Evolutionary conservation across 2,113 vertebrate species (phyloP), one percentile per base, ranked within the genome.

Genomic region (Pomatorhinus ruficollis): DNA sequence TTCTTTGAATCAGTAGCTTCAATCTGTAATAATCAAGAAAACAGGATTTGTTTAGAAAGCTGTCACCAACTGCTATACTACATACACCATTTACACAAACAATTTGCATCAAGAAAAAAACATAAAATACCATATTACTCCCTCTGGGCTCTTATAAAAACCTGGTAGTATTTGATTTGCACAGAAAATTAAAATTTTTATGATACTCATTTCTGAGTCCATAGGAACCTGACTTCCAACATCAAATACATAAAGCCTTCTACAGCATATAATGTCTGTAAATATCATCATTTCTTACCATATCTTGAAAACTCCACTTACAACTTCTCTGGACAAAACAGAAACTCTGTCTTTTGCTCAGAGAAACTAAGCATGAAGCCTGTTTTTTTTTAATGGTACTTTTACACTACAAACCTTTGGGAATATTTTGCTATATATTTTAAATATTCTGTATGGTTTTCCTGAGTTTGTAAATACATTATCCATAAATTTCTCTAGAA

Each of bases 1-100:
- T 98, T 98, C 94, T 97, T 95, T 69, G 97, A 97, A 74, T 98
- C 98, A 35, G 97, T 97, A 65, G 97, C 94, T 90, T 99, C 98
- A 95, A 99, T 98, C 99, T 99, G 93, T 44, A 96, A 63, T 42
- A 83, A 96, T 16, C 57, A 94, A 93, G 42, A 90, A 40, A 75
- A 91, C 7, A 30, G 45, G 35, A 71, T 83, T 77, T 47, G 7
- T 72, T 93, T 37, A 83, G 24, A 71, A 95, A 83, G 75, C 4
- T 33, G 15, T 42, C 16, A 63, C 0, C 52, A 53, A 28, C 23
- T 23, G 24, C 28, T 66, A 63, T 50, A 76, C 52, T 54, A 42
- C 0, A 0, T 7, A 47, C 6, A 66, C 3, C 7, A 53, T 35
- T 81, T 79, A 91, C 23, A 69, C 6, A 78, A 89, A 82, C 22